Conservation (phyloP, 2,113 vertebrate species). For the Myotis lucifugus region DNA sequence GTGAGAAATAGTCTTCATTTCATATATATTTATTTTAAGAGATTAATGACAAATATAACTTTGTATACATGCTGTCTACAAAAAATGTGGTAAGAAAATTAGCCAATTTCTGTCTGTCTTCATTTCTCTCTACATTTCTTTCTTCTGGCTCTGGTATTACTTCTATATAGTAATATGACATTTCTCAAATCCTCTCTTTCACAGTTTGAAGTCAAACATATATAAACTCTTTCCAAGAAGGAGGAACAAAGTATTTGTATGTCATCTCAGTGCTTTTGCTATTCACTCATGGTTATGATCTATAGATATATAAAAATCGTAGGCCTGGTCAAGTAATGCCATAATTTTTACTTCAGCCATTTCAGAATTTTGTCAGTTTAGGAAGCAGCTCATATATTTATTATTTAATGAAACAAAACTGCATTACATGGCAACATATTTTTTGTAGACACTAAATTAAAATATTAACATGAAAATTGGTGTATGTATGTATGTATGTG, state of each 20-base stretch:
- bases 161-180: background rate
- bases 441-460: background rate
- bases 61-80: background rate
- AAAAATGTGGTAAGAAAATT: background rate
- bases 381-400: background rate
- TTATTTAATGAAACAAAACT: background rate
- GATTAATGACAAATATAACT: background rate
- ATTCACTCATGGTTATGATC: background rate
- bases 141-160: background rate
- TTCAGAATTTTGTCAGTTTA: conserved; percentile 32
- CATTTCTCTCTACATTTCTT: background rate
- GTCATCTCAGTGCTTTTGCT: background rate
- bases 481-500: background rate
- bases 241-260: background rate
- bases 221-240: background rate
- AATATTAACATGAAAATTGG: background rate
- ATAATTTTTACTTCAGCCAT: background rate
- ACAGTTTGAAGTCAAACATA: background rate
- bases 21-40: background rate
- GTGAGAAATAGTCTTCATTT: conserved; percentile 14
- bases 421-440: background rate
- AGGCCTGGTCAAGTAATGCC: background rate
- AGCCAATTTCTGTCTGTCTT: background rate
- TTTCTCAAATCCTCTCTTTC: background rate
- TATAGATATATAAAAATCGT: background rate